Percentiles rank a stretch among this genome's conserved stretches.
Evolutionary conservation across 1,140 invertebrate genomes (phyloP).

Genomic region (Euwallacea similis): DNA sequence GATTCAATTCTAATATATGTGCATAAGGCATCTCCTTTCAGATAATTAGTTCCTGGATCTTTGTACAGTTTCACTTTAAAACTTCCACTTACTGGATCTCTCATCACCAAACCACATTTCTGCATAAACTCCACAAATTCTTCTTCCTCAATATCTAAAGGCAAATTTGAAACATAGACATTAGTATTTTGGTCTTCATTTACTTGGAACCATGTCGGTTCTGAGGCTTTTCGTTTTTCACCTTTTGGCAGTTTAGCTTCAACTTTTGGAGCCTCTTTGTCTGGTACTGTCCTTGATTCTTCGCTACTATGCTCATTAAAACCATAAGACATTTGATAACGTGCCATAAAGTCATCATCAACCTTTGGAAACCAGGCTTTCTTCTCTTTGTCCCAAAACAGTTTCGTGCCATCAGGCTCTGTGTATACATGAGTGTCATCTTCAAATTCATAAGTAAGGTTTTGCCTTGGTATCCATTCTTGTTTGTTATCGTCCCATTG

Average conservation of each 20-base stretch:
- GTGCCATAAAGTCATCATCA: conserved; percentile 94
- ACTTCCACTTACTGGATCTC: conserved; percentile 79
- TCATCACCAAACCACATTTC: conserved; percentile 95
- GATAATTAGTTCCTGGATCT: conserved; percentile 76
- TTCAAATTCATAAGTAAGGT: conserved; percentile 69
- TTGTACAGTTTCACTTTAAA: conserved; percentile 95
- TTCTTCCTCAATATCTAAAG: conserved; percentile 85
- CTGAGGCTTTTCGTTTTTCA: conserved; percentile 55
- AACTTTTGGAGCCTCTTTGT: conserved; percentile 23
- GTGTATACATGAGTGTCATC: conserved; percentile 79
- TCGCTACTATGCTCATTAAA: conserved; percentile 63
- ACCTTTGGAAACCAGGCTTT: conserved; percentile 97
- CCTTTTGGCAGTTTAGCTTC: conserved; percentile 33
- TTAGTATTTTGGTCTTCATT: conserved; percentile 93
- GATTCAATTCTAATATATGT: conserved; percentile 98
- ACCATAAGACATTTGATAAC: conserved; percentile 95
- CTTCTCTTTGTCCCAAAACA: conserved; percentile 88
- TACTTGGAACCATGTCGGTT: conserved; percentile 88
- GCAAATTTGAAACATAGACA: conserved; percentile 95
- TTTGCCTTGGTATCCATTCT: conserved; percentile 58
- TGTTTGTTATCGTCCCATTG: conserved; percentile 65
- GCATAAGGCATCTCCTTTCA: conserved; percentile 96
- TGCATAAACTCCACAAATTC: conserved; percentile 89
- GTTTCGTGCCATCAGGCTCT: conserved; percentile 86
- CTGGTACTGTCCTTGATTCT: conserved; percentile 48